Percentiles rank a stretch among this genome's conserved stretches.
These are phyloP conservation scores for Onychostruthus taczanowskii DNA, from an alignment of 2,113 vertebrate species.

Conservation along the genomic window DNA sequence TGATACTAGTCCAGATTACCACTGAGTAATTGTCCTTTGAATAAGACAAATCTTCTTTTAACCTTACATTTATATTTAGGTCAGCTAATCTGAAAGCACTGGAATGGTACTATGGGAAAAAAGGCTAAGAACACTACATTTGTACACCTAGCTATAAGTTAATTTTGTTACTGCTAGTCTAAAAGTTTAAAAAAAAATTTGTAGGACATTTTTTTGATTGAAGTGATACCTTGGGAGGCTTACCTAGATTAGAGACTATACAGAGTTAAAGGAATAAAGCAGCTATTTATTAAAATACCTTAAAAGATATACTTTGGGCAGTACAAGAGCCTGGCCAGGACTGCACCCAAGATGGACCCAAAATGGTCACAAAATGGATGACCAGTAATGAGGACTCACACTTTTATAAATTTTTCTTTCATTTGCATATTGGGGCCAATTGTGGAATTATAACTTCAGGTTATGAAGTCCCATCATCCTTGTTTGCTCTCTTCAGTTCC, in stretches of 20 bases:
- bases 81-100: not conserved
- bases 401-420: not conserved
- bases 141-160: not conserved
- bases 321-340: not conserved
- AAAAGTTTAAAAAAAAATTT: not conserved
- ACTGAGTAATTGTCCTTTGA: not conserved
- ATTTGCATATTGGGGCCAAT: not conserved
- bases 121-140: not conserved
- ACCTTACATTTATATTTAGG: not conserved
- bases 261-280: not conserved
- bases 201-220: not conserved
- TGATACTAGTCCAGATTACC: not conserved
- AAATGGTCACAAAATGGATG: not conserved
- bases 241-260: not conserved
- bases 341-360: not conserved
- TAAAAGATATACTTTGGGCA: not conserved
- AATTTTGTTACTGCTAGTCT: not conserved
- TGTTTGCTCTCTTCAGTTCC: not conserved
- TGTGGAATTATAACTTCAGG: not conserved
- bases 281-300: not conserved
- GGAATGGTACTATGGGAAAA: not conserved
- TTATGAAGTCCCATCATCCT: not conserved
- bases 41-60: not conserved
- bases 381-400: not conserved
- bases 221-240: not conserved